Evolutionary conservation across 23 tunicate species (phyloP).

Genomic region (Ciona savignyi): DNA sequence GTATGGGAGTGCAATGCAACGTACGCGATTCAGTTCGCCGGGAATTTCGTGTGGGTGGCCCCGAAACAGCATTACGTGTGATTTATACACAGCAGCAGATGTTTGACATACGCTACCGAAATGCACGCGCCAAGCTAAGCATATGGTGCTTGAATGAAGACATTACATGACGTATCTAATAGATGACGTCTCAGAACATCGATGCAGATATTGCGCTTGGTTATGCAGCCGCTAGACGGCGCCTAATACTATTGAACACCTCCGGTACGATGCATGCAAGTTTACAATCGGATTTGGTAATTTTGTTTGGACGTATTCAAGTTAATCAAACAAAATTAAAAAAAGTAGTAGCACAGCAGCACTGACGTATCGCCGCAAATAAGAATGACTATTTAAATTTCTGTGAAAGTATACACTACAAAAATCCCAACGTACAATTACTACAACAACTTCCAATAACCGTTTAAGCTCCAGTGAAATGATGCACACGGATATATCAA

Average conservation of each 20-base stretch:
- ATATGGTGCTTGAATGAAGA: conserved; percentile 1
- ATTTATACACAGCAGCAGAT: conserved; percentile 1
- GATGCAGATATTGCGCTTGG: neutral
- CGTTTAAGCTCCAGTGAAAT: no score
- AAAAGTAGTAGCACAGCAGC: no score
- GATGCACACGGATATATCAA: no score
- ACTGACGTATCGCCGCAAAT: no score
- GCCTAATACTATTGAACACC: neutral
- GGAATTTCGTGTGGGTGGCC: conserved; percentile 2
- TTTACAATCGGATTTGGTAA: no score
- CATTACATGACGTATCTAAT: neutral
- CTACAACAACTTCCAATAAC: no score
- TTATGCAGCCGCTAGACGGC: neutral
- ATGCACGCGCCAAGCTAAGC: conserved; percentile 1
- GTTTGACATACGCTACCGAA: neutral
- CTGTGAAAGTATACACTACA: no score
- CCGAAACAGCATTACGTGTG: conserved; percentile 1
- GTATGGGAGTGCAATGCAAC: neutral
- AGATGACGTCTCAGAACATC: neutral
- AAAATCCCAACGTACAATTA: no score
- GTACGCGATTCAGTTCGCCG: neutral
- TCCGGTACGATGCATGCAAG: neutral
- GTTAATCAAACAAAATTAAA: no score
- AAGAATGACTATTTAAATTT: no score
- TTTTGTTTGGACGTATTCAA: no score